phyloP scores from a whole-genome alignment of 1,140 invertebrate species.

The Philopotamus ludificatus region DNA sequence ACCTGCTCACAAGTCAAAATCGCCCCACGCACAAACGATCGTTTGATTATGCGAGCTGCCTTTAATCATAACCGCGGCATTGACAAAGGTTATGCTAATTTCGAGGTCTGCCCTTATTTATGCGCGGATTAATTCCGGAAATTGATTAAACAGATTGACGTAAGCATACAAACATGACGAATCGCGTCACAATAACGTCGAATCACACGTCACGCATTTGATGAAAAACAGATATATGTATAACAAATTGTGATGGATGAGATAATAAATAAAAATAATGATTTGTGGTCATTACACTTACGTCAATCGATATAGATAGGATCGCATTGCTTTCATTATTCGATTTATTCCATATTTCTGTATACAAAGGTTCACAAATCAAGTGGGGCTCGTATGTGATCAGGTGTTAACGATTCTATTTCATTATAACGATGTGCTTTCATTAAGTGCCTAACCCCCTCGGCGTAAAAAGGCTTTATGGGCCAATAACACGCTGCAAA shows the following conservation, averaged over 20 bases:
- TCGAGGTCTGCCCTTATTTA: background rate
- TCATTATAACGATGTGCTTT: conserved; percentile 20
- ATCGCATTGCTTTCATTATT: too few species aligned
- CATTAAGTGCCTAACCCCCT: conserved; percentile 13
- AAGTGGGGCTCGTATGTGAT: too few species aligned
- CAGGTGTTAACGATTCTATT: conserved; percentile 19
- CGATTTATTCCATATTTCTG: too few species aligned
- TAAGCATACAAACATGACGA: background rate
- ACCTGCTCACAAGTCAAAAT: conserved; percentile 15
- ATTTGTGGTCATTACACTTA: too few species aligned
- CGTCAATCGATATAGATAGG: too few species aligned
- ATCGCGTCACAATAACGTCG: too few species aligned
- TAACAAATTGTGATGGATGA: background rate
- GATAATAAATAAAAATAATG: too few species aligned
- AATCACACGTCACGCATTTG: background rate
- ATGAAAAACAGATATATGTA: background rate
- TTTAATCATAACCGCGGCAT: conserved; percentile 18
- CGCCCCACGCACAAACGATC: conserved; percentile 10
- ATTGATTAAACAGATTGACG: background rate
- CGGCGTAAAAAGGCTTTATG: conserved; percentile 18
- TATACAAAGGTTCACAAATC: too few species aligned
- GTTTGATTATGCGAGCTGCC: conserved; percentile 20
- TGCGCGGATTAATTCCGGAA: background rate
- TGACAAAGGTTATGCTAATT: conserved; percentile 22
- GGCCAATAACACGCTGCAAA: conserved; percentile 12